Base-by-base conservation (phyloP, 2,888 invertebrate species). In the Caenorhabditis virilis region DNA sequence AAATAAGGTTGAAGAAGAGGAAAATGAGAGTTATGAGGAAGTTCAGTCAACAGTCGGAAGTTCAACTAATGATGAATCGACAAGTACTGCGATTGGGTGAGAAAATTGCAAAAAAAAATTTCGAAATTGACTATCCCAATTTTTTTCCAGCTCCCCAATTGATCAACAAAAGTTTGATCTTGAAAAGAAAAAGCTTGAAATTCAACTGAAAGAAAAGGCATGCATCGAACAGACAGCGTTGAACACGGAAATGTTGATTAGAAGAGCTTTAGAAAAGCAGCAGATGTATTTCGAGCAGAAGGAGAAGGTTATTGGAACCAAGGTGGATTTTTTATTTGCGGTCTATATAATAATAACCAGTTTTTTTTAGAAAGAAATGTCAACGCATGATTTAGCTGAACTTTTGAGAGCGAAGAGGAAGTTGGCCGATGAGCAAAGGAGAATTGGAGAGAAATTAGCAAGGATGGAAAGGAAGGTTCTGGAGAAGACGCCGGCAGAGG, bases 351-450 rank as follows among this genome's bases (percentile, higher is more conserved):
- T n/a, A n/a, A n/a, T n/a, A n/a, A n/a, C n/a, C n/a, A n/a, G n/a
- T n/a, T n/a, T n/a, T n/a, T 36, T 36, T n/a, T n/a, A 36, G 36
- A n/a, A 36, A 36, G 36, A n/a, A 36, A 15, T 36, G 16, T 36
- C 36, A 36, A 36, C 11, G 11, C 15, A 7, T 15, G 36, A 36
- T 7, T 36, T 36, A n/a, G n/a, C 5, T 5, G 11, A 36, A n/a
- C 7, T 36, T 13, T 36, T 36, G n/a, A 36, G 36, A 36, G 36
- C 15, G 5, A 36, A 36, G n/a, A 36, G n/a, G 36, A 36, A 36
- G n/a, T 13, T 36, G 7, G 36, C 36, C 5, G 16, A 36, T 5
- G 36, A 36, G 16, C 36, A 36, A 36, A 36, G 36, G n/a, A 9
- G n/a, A n/a, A 9, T 36, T 36, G 36, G 6, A 30, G 6, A 13